Conservation (phyloP, 2,888 invertebrate species). For the Malthinus flaveolus region DNA sequence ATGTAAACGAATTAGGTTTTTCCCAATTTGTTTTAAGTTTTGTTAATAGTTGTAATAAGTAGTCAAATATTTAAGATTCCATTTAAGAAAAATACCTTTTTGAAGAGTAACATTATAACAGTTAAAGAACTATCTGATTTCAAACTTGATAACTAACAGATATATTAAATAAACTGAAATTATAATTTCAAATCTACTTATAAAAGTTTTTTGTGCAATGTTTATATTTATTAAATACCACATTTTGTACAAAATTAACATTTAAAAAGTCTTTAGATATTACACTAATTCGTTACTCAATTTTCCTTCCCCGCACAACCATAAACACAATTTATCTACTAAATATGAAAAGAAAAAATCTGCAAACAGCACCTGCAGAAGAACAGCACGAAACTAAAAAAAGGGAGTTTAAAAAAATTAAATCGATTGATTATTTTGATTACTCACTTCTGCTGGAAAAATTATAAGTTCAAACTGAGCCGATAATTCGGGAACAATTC, state of each 20-base stretch:
- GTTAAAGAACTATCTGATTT: no score
- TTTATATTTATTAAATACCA: constrained; percentile 21
- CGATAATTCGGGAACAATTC: constrained; percentile 82
- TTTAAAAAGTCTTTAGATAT: constrained; percentile 21
- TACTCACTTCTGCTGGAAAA: constrained; percentile 85
- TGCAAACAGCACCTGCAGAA: constrained; percentile 80
- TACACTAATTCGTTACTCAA: constrained; percentile 39
- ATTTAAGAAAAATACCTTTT: no score
- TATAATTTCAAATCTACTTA: constrained; percentile 1
- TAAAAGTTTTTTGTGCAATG: background rate
- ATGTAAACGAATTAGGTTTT: no score
- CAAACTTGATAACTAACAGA: no score
- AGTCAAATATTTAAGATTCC: no score
- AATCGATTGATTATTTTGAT: background rate
- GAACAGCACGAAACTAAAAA: constrained; percentile 85
- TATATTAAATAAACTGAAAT: background rate
- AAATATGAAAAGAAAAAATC: constrained; percentile 86
- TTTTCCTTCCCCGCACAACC: constrained; percentile 83
- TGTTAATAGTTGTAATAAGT: no score
- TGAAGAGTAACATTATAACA: no score
- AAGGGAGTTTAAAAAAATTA: constrained; percentile 32
- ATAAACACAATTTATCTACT: constrained; percentile 83
- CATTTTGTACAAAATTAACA: constrained; percentile 29
- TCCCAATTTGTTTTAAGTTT: no score
- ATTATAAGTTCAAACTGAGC: constrained; percentile 93